A percentile compares a stretch with the other conserved stretches of the same genome.
Conservation (phyloP, 2,113 vertebrate species). For the Cyanoderma ruficeps region DNA sequence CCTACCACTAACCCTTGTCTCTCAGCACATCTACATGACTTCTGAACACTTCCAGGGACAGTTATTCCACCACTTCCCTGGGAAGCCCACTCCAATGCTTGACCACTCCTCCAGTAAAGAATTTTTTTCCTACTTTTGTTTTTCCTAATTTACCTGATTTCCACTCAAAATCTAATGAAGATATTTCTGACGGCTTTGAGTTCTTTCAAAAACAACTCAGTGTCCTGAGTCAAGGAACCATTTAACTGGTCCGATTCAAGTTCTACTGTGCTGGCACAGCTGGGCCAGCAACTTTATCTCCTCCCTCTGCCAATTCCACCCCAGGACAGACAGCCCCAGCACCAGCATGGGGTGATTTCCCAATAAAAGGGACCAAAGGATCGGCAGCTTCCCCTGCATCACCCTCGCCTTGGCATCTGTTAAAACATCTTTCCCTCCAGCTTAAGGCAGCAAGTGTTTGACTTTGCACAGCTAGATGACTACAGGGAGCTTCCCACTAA, state of each 20-base stretch:
- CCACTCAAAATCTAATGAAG: not conserved
- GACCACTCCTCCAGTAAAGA: not conserved
- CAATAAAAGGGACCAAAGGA: not conserved
- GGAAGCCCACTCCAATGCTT: fast-evolving
- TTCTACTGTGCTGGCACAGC: fast-evolving
- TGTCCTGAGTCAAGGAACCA: not conserved
- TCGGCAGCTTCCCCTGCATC: not conserved
- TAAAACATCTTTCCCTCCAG: slow-evolving; percentile 14
- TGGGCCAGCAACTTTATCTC: not conserved
- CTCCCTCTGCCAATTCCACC: not conserved
- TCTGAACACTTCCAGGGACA: not conserved
- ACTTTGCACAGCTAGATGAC: slow-evolving; percentile 19
- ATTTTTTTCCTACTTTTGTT: no score
- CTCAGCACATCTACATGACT: not conserved
- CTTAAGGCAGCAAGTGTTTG: not conserved
- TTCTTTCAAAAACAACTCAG: not conserved
- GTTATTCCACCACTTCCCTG: not conserved
- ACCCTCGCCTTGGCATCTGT: not conserved
- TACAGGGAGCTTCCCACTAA: not conserved
- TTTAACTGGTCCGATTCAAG: not conserved
- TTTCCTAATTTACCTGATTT: not conserved
- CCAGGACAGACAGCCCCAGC: not conserved
- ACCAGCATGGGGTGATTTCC: not conserved
- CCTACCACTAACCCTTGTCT: not conserved
- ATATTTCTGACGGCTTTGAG: not conserved